Conservation (phyloP, 2,113 vertebrate species). For the Hippolais icterina region DNA sequence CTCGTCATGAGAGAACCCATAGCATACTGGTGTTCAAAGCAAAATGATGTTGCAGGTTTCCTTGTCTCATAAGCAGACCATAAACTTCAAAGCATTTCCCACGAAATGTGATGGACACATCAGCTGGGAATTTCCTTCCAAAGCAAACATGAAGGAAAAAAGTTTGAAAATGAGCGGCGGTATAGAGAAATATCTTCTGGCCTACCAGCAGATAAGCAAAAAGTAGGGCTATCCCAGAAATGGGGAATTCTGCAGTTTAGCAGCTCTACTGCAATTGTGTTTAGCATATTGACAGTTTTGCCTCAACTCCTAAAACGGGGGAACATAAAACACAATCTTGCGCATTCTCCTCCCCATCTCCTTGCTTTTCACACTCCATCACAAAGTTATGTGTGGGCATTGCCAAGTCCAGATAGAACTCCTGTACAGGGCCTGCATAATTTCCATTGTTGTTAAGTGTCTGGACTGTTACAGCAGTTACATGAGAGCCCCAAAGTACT, state of each 20-base stretch:
- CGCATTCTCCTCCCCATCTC: background rate
- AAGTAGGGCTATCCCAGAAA: background rate
- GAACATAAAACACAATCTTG: background rate
- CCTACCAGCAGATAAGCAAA: background rate
- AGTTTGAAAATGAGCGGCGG: background rate
- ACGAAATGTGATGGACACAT: background rate
- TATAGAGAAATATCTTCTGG: background rate
- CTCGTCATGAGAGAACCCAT: fast-evolving
- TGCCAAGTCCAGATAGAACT: background rate
- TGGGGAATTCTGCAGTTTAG: background rate
- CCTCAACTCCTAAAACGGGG: background rate
- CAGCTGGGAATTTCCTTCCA: background rate
- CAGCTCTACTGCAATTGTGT: background rate
- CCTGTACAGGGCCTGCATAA: background rate
- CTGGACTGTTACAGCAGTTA: background rate
- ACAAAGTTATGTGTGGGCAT: background rate
- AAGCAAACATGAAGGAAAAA: background rate
- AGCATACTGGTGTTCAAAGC: background rate
- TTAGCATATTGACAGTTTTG: background rate
- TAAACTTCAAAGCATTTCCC: background rate
- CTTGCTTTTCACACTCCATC: background rate
- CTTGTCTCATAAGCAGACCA: background rate
- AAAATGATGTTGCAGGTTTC: background rate
- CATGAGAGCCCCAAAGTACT: background rate
- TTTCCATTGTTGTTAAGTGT: background rate